Conservation (phyloP, 2,888 invertebrate species). For the Tigriopus californicus region DNA sequence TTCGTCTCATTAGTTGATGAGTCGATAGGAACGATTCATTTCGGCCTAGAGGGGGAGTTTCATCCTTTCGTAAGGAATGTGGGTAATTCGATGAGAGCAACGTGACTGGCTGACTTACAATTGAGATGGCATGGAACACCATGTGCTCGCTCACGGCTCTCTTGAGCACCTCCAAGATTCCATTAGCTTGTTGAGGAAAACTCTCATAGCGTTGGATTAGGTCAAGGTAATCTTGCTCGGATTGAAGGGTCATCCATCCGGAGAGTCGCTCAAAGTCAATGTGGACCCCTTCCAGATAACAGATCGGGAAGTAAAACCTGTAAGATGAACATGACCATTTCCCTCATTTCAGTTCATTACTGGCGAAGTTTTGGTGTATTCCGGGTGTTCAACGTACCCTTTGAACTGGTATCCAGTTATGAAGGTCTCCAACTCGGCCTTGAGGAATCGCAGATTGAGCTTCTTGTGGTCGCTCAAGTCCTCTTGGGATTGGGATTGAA, state of each 20-base stretch:
- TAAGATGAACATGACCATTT: too few relatives aligned
- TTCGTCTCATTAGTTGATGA: too few relatives aligned
- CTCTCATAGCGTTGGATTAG: slow-evolving; percentile 23
- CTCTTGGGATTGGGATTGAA: neutral
- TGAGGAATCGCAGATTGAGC: slow-evolving; percentile 17
- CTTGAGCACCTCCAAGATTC: slow-evolving; percentile 22
- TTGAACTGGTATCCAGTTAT: slow-evolving; percentile 1
- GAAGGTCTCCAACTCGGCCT: slow-evolving; percentile 17
- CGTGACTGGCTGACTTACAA: neutral
- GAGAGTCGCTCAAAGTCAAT: slow-evolving; percentile 21
- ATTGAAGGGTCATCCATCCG: slow-evolving; percentile 21
- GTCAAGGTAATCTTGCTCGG: slow-evolving; percentile 22
- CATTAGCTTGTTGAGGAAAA: slow-evolving; percentile 23
- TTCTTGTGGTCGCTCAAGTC: slow-evolving; percentile 3
- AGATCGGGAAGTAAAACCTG: slow-evolving; percentile 22
- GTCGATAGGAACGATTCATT: too few relatives aligned
- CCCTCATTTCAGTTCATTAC: too few relatives aligned
- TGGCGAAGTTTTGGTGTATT: too few relatives aligned
- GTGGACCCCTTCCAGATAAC: slow-evolving; percentile 24
- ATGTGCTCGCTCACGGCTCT: slow-evolving; percentile 23
- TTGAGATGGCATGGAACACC: slow-evolving; percentile 9
- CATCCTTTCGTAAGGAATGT: neutral
- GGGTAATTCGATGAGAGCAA: neutral
- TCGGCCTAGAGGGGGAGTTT: too few relatives aligned
- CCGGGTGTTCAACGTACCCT: slow-evolving; percentile 19